Evolutionary conservation across 1,140 invertebrate species (phyloP), one percentile per base, ranked within the genome.

Genomic region (Maniola jurtina): DNA sequence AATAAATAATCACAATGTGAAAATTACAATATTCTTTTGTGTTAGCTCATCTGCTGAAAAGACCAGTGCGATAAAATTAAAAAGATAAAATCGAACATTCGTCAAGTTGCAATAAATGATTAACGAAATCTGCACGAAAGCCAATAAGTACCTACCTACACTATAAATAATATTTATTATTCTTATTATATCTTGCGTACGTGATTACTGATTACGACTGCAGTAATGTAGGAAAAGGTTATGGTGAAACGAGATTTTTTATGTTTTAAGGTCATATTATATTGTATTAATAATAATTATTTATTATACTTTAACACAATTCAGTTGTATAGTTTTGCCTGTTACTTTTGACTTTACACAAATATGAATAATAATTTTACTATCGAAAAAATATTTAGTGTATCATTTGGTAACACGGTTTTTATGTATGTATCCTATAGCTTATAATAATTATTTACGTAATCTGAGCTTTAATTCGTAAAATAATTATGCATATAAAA

Each of bases 201-300:
- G 45, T 52, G 6, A 52, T 52, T 52, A 52, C 15, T 52, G 6
- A 52, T 52, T 52, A 52, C 15, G 14, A 25, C 5, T 52, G 48
- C 48, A 2, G 48, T 52, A 52, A 25, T 52, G 48, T 15, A 52
- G 15, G 48, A 52, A 52, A 25, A 7, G 14, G 48, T 25, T 52
- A 52, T 52, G 48, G 48, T 25, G 48, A 52, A 52, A 52, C 48
- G 15, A 52, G 48, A 14, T 4, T 52, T 52, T 52, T 52, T 4
- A 10, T 25, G 48, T 16, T 16, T 25, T 16, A 52, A 52, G 48
- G 48, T 52, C 48, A 52, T 52, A 16, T 52, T 52, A 52, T 16
- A 52, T 16, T 16, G 7, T 15, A 13, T 16, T 14, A n/a, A 25
- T 52, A 16, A 25, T 25, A 25, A 25, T 25, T 6, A 52, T 25